Percentiles rank a stretch among this genome's conserved stretches.
phyloP scores from a whole-genome alignment of 92 coral and sea anemone species.

The Siderastrea radians region DNA sequence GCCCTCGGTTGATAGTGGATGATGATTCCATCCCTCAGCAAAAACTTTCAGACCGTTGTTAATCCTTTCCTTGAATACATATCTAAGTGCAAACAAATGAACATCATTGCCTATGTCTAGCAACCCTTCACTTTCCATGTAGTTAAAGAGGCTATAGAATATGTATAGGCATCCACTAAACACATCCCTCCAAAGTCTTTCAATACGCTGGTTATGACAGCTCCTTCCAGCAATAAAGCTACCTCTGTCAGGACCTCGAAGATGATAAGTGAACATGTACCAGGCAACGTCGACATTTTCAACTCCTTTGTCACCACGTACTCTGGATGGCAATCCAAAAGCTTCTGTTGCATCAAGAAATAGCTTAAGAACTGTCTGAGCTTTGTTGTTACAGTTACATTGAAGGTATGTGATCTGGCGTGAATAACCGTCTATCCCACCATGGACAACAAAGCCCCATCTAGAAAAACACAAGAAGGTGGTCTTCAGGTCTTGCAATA shows the following conservation, averaged over 20 bases:
- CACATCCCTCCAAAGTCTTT: conserved; percentile 67
- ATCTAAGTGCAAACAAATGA: conserved; percentile 73
- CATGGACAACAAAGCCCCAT: conserved; percentile 81
- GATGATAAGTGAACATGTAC: conserved; percentile 59
- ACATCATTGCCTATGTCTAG: conserved; percentile 68
- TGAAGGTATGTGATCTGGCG: conserved; percentile 57
- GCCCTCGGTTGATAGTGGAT: conserved; percentile 74
- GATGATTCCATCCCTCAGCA: conserved; percentile 77
- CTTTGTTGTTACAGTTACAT: conserved; percentile 74
- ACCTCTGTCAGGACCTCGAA: conserved; percentile 69
- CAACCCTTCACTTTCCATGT: conserved; percentile 67
- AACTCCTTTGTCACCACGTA: conserved; percentile 68
- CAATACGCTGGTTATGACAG: conserved; percentile 68
- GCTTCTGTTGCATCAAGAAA: conserved; percentile 63
- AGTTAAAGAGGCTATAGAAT: conserved; percentile 61
- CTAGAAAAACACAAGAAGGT: conserved; percentile 32
- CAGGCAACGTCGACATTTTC: conserved; percentile 77
- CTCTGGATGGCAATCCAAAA: conserved; percentile 78
- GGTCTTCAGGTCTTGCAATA: neutral
- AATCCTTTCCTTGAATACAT: conserved; percentile 60
- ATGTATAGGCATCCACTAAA: conserved; percentile 64
- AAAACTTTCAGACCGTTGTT: conserved; percentile 53
- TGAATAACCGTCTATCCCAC: conserved; percentile 75
- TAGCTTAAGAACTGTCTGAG: conserved; percentile 63
- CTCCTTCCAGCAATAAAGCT: conserved; percentile 75